Evolutionary conservation across 2,113 vertebrate species (phyloP).

Genomic region (Tenrec ecaudatus): DNA sequence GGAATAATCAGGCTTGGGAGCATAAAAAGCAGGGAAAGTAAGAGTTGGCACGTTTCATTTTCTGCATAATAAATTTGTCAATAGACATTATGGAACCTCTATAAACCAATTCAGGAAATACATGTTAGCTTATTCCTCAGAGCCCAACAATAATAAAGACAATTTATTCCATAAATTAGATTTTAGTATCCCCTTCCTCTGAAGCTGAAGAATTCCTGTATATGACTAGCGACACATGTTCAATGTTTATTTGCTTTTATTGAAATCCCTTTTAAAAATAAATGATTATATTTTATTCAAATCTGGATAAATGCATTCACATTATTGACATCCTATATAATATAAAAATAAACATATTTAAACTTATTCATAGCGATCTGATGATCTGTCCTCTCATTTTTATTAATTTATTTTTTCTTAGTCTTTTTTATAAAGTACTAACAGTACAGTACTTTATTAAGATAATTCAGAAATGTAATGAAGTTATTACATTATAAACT

Average conservation of each 20-base stretch:
- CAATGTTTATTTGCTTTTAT: constrained; percentile 9
- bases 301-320: background rate
- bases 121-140: background rate
- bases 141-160: constrained; percentile 5
- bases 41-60: background rate
- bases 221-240: background rate
- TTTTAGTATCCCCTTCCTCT: background rate
- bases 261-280: background rate
- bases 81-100: background rate
- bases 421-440: background rate
- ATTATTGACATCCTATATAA: background rate
- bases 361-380: background rate
- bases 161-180: constrained; percentile 29
- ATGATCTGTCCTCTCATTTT: background rate
- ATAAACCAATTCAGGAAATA: constrained; percentile 51
- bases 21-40: background rate
- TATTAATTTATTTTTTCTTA: constrained; percentile 20
- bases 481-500: background rate
- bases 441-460: background rate
- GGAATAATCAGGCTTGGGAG: background rate
- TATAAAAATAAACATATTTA: constrained; percentile 16
- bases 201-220: background rate
- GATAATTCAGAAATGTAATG: background rate
- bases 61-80: constrained; percentile 31
- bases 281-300: constrained; percentile 42